Conservation (phyloP, 2,113 vertebrate species). For the Sceloporus undulatus region DNA sequence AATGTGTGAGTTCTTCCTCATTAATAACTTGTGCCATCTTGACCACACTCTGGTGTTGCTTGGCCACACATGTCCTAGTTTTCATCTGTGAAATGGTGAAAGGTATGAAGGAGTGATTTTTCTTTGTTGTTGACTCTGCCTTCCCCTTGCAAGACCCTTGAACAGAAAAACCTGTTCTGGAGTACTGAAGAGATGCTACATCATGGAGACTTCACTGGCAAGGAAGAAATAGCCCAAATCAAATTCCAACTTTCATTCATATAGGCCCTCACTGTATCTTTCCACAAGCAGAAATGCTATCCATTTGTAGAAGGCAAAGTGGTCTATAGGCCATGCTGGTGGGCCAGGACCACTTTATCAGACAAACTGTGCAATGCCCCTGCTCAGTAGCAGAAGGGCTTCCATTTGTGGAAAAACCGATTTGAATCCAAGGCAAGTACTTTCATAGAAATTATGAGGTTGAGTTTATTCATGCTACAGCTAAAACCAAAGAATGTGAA, state of each 20-base stretch:
- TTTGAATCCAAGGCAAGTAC: neutral
- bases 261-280: neutral
- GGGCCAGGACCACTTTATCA: too few relatives aligned
- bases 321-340: too few relatives aligned
- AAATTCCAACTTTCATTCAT: neutral
- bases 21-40: too few relatives aligned
- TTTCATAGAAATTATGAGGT: conserved; percentile 18
- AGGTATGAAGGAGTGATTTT: too few relatives aligned
- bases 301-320: too few relatives aligned
- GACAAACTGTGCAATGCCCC: too few relatives aligned
- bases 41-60: too few relatives aligned
- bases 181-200: neutral
- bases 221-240: neutral
- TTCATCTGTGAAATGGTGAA: too few relatives aligned
- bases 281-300: neutral
- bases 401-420: neutral
- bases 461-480: conserved; percentile 60
- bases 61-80: too few relatives aligned
- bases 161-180: neutral
- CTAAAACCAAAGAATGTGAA: conserved; percentile 16
- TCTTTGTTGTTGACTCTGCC: neutral
- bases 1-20: too few relatives aligned
- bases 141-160: neutral
- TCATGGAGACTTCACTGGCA: neutral
- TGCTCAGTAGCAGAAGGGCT: too few relatives aligned